Conservation (phyloP, 2,797 vertebrate species). For the Remorina albescens region DNA sequence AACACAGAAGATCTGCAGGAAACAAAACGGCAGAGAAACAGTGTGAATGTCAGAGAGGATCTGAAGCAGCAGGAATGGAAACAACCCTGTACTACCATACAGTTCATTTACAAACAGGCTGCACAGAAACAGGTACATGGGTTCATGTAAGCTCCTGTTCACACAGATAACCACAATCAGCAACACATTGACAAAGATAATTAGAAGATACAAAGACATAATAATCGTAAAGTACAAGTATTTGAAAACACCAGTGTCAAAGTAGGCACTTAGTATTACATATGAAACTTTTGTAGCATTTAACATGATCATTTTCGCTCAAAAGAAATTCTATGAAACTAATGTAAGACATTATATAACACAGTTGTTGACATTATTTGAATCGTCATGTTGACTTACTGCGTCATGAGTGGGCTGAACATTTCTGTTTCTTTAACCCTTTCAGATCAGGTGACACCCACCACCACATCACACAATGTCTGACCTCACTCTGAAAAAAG, state of each 20-base stretch:
- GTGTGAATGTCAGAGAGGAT: constrained; percentile 48
- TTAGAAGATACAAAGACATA: neutral
- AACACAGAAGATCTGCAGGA: constrained; percentile 52
- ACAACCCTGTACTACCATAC: constrained; percentile 57
- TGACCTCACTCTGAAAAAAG: neutral
- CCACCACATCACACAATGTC: neutral
- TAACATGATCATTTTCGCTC: neutral
- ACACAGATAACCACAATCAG: constrained; percentile 53
- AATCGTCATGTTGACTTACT: neutral
- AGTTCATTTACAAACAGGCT: constrained; percentile 70
- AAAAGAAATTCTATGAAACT: too few relatives aligned
- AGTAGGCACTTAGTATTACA: constrained; percentile 30
- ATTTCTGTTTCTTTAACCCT: neutral
- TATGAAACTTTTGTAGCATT: constrained; percentile 35
- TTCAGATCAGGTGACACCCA: neutral
- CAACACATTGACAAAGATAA: constrained; percentile 20
- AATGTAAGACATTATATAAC: neutral
- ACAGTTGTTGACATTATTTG: neutral
- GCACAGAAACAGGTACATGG: constrained; percentile 74
- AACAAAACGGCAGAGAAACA: constrained; percentile 47
- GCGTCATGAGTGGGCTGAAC: neutral
- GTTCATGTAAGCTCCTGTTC: constrained; percentile 69
- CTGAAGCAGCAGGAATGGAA: constrained; percentile 48
- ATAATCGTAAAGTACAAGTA: constrained; percentile 16
- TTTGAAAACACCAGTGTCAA: constrained; percentile 5